phyloP scores from a whole-genome alignment of 2,797 vertebrate genomes.

The Valencia hispanica region DNA sequence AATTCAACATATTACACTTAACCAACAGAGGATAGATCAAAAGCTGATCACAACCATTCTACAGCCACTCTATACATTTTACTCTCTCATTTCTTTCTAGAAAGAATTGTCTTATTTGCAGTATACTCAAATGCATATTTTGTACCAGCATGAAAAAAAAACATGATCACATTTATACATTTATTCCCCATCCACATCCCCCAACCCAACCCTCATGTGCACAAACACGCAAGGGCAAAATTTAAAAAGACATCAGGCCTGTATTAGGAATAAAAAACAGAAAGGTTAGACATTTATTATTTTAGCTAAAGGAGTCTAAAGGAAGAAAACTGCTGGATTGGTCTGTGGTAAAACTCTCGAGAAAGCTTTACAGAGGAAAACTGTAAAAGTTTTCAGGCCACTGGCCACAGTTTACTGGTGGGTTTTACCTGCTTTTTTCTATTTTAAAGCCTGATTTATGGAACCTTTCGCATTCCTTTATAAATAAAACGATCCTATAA shows the following conservation, averaged over 20 bases:
- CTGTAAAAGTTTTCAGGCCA: background rate
- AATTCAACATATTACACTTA: no score
- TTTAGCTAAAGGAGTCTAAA: background rate
- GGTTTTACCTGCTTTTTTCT: background rate
- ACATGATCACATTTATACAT: no score
- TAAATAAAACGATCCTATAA: background rate
- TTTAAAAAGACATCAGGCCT: no score
- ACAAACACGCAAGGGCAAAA: no score
- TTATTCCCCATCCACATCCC: no score
- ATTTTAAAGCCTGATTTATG: background rate
- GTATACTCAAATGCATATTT: no score
- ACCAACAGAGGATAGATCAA: no score
- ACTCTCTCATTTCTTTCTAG: no score
- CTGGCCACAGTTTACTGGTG: background rate
- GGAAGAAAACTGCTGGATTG: background rate
- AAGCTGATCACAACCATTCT: background rate
- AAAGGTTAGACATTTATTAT: constrained; percentile 1
- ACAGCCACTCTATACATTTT: background rate
- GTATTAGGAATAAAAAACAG: background rate
- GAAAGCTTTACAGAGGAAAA: background rate
- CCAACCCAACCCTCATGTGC: no score
- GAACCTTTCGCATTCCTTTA: background rate
- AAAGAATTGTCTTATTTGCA: no score
- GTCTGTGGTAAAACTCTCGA: background rate
- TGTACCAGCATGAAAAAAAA: no score